Base-by-base conservation (phyloP, 92 coral and sea anemone species). In the Phenganax marumi region DNA sequence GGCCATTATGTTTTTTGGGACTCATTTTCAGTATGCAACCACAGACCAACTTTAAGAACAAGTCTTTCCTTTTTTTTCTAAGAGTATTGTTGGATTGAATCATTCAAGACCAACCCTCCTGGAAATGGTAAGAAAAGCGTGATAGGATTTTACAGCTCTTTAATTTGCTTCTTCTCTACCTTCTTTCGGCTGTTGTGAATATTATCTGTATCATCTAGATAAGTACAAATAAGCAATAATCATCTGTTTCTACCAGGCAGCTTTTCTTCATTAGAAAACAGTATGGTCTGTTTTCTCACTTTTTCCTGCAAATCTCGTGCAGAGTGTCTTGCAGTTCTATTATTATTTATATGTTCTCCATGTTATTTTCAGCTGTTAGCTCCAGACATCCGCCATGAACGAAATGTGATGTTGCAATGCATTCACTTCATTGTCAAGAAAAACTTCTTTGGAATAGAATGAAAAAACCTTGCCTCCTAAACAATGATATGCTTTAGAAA, bases 331-430 rank as follows among this genome's bases (percentile, higher is more conserved):
- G 3, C 56, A 50, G 46, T 50, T 77, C 48, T 26, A 53, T 16
- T 10, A 12, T 22, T 3, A 11, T 52, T 61, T 24, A 49, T 64
- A 55, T 17, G 43, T 71, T 19, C 73, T 81, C 64, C 5, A 5
- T 33, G 5, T 54, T 25, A 71, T 51, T 79, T 26, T 51, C 86
- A 93, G 96, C 78, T 96, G 46, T 77, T 96, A 86, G 99, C 99
- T 43, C 93, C 97, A 75, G 93, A 96, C 73, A 87, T 96, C 39
- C 91, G 99, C 33, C 99, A 92, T 24, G 99, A 96, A 87, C 90
- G 92, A 68, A 96, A 96, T 75, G 88, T 81, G n/a, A 84, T 92
- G 70, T 87, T 96, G 73, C 99, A 96, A 83, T 96, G 99, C 53
- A 26, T 96, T 54, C 97, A 97, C 23, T 84, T 92, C 72, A 85